phyloP scores from a whole-genome alignment of 2,888 invertebrate species.

The Dioctria linearis region DNA sequence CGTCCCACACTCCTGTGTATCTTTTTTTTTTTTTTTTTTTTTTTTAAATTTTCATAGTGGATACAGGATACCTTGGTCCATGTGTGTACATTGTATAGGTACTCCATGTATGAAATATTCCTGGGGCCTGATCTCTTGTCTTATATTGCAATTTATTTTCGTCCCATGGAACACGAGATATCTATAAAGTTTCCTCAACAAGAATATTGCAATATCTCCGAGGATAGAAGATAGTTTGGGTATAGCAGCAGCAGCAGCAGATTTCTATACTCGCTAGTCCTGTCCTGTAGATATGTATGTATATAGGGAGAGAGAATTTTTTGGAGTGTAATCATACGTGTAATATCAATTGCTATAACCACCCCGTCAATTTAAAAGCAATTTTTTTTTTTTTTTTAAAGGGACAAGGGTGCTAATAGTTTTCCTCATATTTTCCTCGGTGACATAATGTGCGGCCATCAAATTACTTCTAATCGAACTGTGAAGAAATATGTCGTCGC shows the following conservation, averaged over 20 bases:
- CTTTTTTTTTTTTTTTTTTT: slow-evolving; percentile 36
- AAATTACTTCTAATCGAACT: slow-evolving; percentile 54
- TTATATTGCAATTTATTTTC: slow-evolving; percentile 39
- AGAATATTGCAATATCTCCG: slow-evolving; percentile 24
- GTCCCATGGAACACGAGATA: slow-evolving; percentile 29
- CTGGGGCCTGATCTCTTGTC: slow-evolving; percentile 42
- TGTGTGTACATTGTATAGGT: slow-evolving; percentile 19
- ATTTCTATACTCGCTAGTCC: too few relatives aligned
- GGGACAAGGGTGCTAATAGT: slow-evolving; percentile 57
- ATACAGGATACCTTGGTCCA: slow-evolving; percentile 14
- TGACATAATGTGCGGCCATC: slow-evolving; percentile 57
- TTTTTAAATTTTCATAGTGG: neutral
- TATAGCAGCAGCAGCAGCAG: too few relatives aligned
- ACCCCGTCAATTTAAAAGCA: slow-evolving; percentile 55
- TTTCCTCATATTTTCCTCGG: neutral
- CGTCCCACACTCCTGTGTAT: slow-evolving; percentile 28
- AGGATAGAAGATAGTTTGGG: neutral
- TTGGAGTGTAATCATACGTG: slow-evolving; percentile 53
- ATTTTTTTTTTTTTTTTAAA: slow-evolving; percentile 48
- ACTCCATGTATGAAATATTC: slow-evolving; percentile 38
- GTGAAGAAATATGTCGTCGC: slow-evolving; percentile 8
- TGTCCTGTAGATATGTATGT: neutral
- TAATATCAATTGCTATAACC: slow-evolving; percentile 30
- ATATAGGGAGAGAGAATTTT: slow-evolving; percentile 18
- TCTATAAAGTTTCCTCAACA: slow-evolving; percentile 30